phyloP scores from a whole-genome alignment of 2,888 invertebrate genomes.

The Coremacera marginata region DNA sequence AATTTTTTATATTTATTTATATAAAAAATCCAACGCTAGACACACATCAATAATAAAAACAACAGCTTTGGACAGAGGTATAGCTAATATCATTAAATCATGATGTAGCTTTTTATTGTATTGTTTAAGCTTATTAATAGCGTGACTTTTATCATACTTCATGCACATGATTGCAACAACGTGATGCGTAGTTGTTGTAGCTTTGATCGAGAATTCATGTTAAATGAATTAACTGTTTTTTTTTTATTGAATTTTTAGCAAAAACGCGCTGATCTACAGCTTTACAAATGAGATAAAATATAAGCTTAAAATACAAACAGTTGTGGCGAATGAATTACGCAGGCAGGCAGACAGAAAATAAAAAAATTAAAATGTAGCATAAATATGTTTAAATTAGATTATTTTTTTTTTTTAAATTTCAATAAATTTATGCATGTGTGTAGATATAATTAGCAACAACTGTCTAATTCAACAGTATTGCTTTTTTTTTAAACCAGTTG shows the following conservation, averaged over 20 bases:
- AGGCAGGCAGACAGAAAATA: no score
- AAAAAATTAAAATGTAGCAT: no score
- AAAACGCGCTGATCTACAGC: not conserved
- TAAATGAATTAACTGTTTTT: not conserved
- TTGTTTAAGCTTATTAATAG: not conserved
- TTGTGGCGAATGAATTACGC: no score
- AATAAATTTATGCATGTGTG: no score
- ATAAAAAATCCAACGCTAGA: not conserved
- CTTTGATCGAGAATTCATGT: not conserved
- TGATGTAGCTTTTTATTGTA: no score
- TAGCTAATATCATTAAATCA: not conserved
- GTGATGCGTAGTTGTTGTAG: constrained; percentile 6
- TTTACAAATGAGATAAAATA: not conserved
- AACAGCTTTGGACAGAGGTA: no score
- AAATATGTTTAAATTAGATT: no score
- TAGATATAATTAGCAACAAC: no score
- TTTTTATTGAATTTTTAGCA: not conserved
- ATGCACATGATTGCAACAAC: constrained; percentile 19
- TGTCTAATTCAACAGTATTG: not conserved
- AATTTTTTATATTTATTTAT: not conserved
- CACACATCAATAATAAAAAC: not conserved
- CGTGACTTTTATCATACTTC: constrained; percentile 10
- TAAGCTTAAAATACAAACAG: not conserved
- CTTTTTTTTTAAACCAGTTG: not conserved
- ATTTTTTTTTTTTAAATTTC: no score